Conservation (phyloP, 2,113 vertebrate genomes). For the Morone saxatilis region DNA sequence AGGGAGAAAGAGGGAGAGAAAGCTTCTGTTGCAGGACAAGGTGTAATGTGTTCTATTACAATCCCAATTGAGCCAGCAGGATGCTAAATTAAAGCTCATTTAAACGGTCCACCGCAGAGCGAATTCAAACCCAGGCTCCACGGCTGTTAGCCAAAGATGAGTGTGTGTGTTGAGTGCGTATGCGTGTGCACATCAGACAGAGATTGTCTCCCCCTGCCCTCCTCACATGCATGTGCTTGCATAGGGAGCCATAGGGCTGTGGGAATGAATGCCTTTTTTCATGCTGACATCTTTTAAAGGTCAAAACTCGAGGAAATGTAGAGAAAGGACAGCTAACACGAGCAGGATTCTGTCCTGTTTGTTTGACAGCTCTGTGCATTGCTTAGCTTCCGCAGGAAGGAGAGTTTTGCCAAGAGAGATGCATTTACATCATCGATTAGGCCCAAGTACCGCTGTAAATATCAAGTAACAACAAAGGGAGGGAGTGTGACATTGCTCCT, state of each 20-base stretch:
- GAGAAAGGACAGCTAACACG: conserved; percentile 60
- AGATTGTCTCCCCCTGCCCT: conserved; percentile 39
- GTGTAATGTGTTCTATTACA: conserved; percentile 79
- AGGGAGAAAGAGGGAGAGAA: conserved; percentile 40
- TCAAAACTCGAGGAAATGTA: conserved; percentile 71
- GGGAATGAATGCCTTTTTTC: conserved; percentile 44
- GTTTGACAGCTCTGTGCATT: conserved; percentile 59
- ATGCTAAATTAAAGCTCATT: conserved; percentile 81
- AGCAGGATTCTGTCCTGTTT: conserved; percentile 46
- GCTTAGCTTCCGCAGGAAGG: conserved; percentile 68
- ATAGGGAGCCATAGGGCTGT: conserved; percentile 25
- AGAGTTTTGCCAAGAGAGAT: conserved; percentile 56
- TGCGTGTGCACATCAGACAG: conserved; percentile 4
- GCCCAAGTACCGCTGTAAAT: conserved; percentile 71
- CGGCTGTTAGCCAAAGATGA: conserved; percentile 53
- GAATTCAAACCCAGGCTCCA: conserved; percentile 59
- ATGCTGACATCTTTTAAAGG: conserved; percentile 76
- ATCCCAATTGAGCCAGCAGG: conserved; percentile 75
- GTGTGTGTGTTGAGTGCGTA: conserved; percentile 5
- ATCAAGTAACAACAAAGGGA: conserved; percentile 69
- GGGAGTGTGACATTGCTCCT: conserved; percentile 53
- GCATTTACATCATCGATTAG: conserved; percentile 77
- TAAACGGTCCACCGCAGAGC: conserved; percentile 65
- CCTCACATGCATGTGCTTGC: conserved; percentile 34
- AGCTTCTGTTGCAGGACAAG: conserved; percentile 73